Evolutionary conservation across 2,888 invertebrate species (phyloP), one percentile per base, ranked within the genome.

Genomic region (Copidosoma aretas): DNA sequence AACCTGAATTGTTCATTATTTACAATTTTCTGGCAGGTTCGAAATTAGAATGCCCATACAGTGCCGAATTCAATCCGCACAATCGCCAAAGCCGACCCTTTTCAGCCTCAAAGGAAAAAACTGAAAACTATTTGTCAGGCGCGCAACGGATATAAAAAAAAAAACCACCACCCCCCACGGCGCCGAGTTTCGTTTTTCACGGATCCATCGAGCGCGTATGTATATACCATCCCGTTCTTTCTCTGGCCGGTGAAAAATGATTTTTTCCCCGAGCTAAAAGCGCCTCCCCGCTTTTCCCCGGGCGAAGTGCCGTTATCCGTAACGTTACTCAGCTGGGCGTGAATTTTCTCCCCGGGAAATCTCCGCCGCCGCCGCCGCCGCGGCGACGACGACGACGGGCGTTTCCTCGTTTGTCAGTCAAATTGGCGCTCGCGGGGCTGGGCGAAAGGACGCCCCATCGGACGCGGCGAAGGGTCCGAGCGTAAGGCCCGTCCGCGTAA

Each of bases 81-180:
- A 14, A 8, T 41, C 41, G 41, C 41, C 41, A n/a, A n/a, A 8
- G 41, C 41, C 14, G 41, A 41, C 41, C 41, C 41, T 8, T 41
- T n/a, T n/a, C n/a, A n/a, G 8, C 43, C 15, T 46, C 4, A 12
- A 46, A 46, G 43, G 17, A 21, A 52, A 5, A 52, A 10, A 52
- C 15, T 61, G 72, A 67, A 67, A 70, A 67, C 67, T 64, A 70
- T 70, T 67, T 64, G 67, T 62, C 69, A 61, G 51, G 39, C 19
- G 70, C 52, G 58, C 43, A 17, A 12, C 43, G 43, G 43, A 17
- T 46, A 46, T n/a, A 46, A 46, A 46, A 46, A 12, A 17, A 4
- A 17, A 46, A 12, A 12, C 3, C 8, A 32, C 32, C 32, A 32
- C 25, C n/a, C 32, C 39, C 51, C 60, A 53, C 59, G 56, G 66